A percentile compares a stretch with the other conserved stretches of the same genome.
These are phyloP conservation scores for Anableps anableps DNA, from an alignment of 2,797 vertebrate species.

Conservation along the genomic window DNA sequence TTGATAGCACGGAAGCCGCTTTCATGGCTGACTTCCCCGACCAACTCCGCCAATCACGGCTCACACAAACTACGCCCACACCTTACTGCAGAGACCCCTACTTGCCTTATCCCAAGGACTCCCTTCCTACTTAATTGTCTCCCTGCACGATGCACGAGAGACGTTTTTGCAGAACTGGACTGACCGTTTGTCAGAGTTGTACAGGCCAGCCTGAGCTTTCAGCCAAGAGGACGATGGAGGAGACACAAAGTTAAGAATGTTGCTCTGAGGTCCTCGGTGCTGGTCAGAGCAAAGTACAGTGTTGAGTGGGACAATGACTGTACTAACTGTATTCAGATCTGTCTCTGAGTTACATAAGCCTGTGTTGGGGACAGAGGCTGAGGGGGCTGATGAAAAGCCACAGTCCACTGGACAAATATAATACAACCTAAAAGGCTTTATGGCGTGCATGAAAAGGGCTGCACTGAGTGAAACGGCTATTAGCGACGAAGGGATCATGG, in stretches of 20 bases:
- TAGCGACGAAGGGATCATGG: conserved; percentile 64
- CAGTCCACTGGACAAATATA: conserved; percentile 85
- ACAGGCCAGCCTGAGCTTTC: conserved; percentile 52
- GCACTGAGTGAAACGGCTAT: conserved; percentile 73
- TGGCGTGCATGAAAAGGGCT: conserved; percentile 73
- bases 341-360: conserved; percentile 77
- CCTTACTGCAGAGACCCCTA: too few species aligned
- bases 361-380: conserved; percentile 63
- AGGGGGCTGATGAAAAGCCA: conserved; percentile 76
- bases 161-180: conserved; percentile 46
- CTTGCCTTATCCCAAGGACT: too few species aligned
- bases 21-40: too few species aligned
- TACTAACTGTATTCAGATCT: conserved; percentile 79
- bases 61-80: too few species aligned
- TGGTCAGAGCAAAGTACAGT: conserved; percentile 72
- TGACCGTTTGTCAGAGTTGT: conserved; percentile 53
- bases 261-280: conserved; percentile 72
- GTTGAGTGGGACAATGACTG: conserved; percentile 79
- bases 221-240: conserved; percentile 40
- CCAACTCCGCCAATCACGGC: too few species aligned
- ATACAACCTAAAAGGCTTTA: conserved; percentile 77
- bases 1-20: too few species aligned
- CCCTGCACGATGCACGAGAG: conserved; percentile 18
- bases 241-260: conserved; percentile 69
- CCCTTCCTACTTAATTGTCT: conserved; percentile 27